Conservation (phyloP, 2,113 vertebrate genomes). For the Rhizomys pruinosus region DNA sequence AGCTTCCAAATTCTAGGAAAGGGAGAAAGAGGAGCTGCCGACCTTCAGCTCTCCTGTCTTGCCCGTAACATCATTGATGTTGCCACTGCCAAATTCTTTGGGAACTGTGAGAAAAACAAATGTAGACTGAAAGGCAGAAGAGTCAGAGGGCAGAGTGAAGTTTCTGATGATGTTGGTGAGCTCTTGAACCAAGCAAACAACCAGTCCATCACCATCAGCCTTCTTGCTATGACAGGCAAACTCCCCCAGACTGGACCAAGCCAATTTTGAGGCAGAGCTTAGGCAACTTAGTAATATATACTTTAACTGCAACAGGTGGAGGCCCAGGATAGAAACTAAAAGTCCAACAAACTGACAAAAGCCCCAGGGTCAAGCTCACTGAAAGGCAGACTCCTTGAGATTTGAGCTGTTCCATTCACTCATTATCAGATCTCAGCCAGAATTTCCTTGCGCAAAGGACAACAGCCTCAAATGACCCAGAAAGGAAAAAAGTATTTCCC, state of each 20-base stretch:
- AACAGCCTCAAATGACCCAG: neutral
- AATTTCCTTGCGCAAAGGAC: neutral
- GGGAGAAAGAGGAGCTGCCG: neutral
- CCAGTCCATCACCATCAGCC: neutral
- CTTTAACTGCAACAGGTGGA: neutral
- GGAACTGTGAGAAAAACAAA: neutral
- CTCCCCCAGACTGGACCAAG: neutral
- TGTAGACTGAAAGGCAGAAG: neutral
- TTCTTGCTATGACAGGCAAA: neutral
- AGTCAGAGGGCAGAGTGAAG: neutral
- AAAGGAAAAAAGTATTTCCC: accelerated
- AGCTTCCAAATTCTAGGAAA: neutral
- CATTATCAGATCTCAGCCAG: neutral
- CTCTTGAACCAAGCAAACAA: neutral
- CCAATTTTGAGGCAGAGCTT: neutral
- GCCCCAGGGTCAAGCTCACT: neutral
- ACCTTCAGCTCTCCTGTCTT: neutral
- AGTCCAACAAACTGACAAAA: neutral
- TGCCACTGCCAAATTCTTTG: neutral
- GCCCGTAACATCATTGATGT: no score
- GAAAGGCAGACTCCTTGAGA: neutral
- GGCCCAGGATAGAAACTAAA: neutral
- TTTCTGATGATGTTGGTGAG: neutral
- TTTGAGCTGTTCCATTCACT: accelerated
- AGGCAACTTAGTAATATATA: neutral